These are phyloP conservation scores for Galeruca laticollis DNA, from an alignment of 2,888 invertebrate genomes.

Conservation along the genomic window DNA sequence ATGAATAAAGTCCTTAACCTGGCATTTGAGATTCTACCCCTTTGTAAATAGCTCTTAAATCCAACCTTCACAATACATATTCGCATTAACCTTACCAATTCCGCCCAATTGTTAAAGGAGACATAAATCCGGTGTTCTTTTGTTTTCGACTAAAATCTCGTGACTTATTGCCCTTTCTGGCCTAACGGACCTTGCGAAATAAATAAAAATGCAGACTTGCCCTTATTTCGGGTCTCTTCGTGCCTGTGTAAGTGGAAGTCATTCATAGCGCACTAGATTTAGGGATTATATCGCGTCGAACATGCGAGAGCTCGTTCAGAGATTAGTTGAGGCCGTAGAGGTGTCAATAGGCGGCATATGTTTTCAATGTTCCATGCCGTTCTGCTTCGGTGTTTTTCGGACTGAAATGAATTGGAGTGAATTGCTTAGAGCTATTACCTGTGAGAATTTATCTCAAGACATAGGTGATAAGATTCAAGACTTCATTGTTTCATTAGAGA, in stretches of 20 bases:
- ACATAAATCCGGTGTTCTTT: conserved; percentile 39
- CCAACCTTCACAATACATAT: conserved; percentile 12
- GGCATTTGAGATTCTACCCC: conserved; percentile 4
- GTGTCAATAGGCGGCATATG: conserved; percentile 43
- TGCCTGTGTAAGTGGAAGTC: conserved; percentile 34
- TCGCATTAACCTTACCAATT: conserved; percentile 39
- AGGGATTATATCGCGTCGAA: conserved; percentile 40
- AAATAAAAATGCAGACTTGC: conserved; percentile 37
- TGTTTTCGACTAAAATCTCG: conserved; percentile 41
- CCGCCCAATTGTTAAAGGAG: conserved; percentile 33
- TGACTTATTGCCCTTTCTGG: conserved; percentile 40
- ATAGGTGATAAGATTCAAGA: no score
- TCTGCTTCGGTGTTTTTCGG: conserved; percentile 19
- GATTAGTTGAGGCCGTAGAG: conserved; percentile 42
- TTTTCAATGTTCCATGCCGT: conserved; percentile 33
- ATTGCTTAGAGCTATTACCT: conserved; percentile 1
- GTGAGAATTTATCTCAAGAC: conserved; percentile 2
- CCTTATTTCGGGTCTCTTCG: conserved; percentile 32
- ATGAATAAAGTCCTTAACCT: background rate
- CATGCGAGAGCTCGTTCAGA: conserved; percentile 35
- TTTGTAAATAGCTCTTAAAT: background rate
- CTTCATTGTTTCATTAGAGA: no score
- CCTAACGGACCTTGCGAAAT: conserved; percentile 35
- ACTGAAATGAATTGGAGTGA: conserved; percentile 1
- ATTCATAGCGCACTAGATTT: conserved; percentile 34